These are phyloP conservation scores for Polylopha cassiicola DNA, from an alignment of 2,888 invertebrate genomes.

Conservation along the genomic window DNA sequence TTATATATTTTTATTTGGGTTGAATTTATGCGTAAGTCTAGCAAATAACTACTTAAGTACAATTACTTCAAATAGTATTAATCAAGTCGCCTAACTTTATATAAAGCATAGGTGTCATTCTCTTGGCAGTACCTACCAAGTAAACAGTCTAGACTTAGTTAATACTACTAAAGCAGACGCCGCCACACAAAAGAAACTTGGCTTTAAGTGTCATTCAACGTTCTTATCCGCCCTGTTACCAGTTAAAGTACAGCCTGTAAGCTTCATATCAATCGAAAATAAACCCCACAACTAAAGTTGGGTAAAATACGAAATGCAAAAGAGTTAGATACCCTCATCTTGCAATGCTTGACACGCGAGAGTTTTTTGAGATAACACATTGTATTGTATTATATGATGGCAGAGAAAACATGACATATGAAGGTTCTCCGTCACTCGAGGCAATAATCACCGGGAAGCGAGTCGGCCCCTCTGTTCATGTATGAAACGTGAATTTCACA, in stretches of 20 bases:
- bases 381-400: conserved; percentile 15
- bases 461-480: conserved; percentile 13
- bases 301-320: not conserved
- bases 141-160: too few relatives aligned
- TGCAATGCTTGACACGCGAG: conserved; percentile 13
- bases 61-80: too few relatives aligned
- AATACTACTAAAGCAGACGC: too few relatives aligned
- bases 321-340: conserved; percentile 16
- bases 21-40: too few relatives aligned
- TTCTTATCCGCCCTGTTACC: not conserved
- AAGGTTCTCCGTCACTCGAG: conserved; percentile 10
- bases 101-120: too few relatives aligned
- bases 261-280: not conserved
- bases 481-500: conserved; percentile 15
- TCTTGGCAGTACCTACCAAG: too few relatives aligned
- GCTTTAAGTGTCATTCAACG: not conserved
- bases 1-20: too few relatives aligned
- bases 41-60: too few relatives aligned
- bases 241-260: not conserved
- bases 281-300: not conserved
- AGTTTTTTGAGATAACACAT: conserved; percentile 18
- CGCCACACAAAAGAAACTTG: conserved; percentile 2
- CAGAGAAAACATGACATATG: conserved; percentile 14
- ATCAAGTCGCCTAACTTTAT: too few relatives aligned
- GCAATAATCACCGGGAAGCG: conserved; percentile 11